Conservation (phyloP, 2,113 vertebrate genomes). For the Eurystomus gularis region DNA sequence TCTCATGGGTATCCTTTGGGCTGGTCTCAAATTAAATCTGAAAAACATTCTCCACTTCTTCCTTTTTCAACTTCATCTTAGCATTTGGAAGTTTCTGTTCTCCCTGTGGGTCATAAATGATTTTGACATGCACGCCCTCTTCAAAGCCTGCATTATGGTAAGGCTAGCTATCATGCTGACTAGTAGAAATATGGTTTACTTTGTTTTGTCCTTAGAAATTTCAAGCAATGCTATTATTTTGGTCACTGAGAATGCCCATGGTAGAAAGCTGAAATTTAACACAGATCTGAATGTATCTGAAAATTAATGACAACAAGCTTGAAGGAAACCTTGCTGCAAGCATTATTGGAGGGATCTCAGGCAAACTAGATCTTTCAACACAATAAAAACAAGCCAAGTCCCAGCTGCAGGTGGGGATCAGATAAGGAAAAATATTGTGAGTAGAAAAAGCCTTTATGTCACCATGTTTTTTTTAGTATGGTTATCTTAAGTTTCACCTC, state of each 20-base stretch:
- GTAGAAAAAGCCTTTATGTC: not conserved
- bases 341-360: not conserved
- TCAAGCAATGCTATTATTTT: not conserved
- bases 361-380: conserved; percentile 15
- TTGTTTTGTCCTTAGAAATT: not conserved
- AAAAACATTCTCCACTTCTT: not conserved
- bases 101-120: not conserved
- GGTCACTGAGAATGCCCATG: not conserved
- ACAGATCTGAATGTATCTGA: not conserved
- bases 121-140: not conserved
- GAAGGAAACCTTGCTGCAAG: conserved; percentile 7
- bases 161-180: not conserved
- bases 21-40: conserved; percentile 16
- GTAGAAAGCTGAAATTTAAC: conserved; percentile 11
- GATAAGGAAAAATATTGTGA: not conserved
- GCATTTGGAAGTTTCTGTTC: not conserved
- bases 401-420: conserved; percentile 24
- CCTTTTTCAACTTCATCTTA: not conserved
- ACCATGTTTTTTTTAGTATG: not conserved
- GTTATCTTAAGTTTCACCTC: not conserved
- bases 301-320: not conserved
- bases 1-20: not conserved
- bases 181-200: not conserved
- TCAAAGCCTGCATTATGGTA: not conserved
- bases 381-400: not conserved